Base-by-base conservation (phyloP, 2,888 invertebrate species). In the Cremastobaeus sp. region DNA sequence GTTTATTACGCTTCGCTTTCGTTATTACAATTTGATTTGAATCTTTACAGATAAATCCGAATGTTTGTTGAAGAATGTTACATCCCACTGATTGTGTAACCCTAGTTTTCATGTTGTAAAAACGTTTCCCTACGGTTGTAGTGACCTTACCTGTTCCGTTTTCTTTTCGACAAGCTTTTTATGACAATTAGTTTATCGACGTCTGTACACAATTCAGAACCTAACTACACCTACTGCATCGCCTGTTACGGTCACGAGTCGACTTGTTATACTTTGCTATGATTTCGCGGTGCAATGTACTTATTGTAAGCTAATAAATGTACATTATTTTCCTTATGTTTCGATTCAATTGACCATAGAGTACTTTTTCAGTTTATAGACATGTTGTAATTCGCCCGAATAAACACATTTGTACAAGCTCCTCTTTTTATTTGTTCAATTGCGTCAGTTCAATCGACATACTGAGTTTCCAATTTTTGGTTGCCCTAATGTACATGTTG, bases 271-370 rank as follows among this genome's bases (percentile, higher is more conserved):
- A 37, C 11, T 35, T 5, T 32, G 18, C 21, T 41, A 55, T 65
- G 9, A 47, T 65, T 65, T 65, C 45, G 65, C 64, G 41, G 15
- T 65, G 54, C 21, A 20, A 45, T 65, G 65, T 65, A 65, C 37
- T 55, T 54, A 65, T 14, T 55, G 28, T 55, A 47, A 47, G 47
- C 39, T 5, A 65, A 65, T 65, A 65, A 65, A 65, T 45, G 39
- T 65, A n/a, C 64, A 41, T 65, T 65, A 65, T 65, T 65, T 65
- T 65, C 54, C 17, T 54, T 65, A 65, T 11, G n/a, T 47, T 47
- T 45, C 14, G 35, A 64, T n/a, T n/a, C n/a, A n/a, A n/a, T 64
- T 64, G 32, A 25, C 34, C 34, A n/a, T 32, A 28, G 32, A 12
- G 30, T 48, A 30, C 17, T 18, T 45, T 52, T 43, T 32, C 12